Evolutionary conservation across 2,113 vertebrate species (phyloP), one percentile per base, ranked within the genome.

Genomic region (Lepidothrix coronata): DNA sequence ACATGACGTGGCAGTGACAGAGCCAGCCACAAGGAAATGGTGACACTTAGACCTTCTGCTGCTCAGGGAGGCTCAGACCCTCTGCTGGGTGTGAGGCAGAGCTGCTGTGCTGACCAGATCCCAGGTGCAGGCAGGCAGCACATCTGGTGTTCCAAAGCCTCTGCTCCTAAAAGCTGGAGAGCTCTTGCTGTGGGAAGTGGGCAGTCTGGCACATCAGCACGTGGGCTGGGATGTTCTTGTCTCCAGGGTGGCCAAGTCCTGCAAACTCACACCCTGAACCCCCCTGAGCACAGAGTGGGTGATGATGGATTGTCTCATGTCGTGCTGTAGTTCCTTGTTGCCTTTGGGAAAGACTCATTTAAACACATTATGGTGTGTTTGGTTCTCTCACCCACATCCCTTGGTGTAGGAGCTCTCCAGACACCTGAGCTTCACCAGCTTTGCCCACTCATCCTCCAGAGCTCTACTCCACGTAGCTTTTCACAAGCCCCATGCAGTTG

Each of bases 261-360:
- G 43, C 2, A n/a, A 2, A 12, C 21, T 35, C 17, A 0, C 3
- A 17, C 1, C 0, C 3, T 20, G 48, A n/a, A 7, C 51, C 35
- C 27, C 7, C 22, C 37, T 2, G 5, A 11, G 35, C 39, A 6
- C 2, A 2, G 0, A 5, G 22, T 5, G 11, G 23, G 8, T 1
- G 22, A 14, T 10, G 71, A 3, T 1, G 62, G 9, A 5, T 5
- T 8, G 0, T 4, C 0, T 4, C 3, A 1, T 12, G n/a, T 6
- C 0, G 0, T 16, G 8, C 31, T 73, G 5, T 46, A 33, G 6
- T 37, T 43, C 49, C 33, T 67, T n/a, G 4, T 1, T 15, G 4
- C 0, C 1, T 25, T 44, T 61, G n/a, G 46, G 19, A 74, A n/a
- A 46, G 41, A 13, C 27, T 41, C 5, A 17, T 44, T 55, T 70